Evolutionary conservation across 2,797 vertebrate genomes (phyloP), one percentile per base, ranked within the genome.

Genomic region (Eulemur albifrons): DNA sequence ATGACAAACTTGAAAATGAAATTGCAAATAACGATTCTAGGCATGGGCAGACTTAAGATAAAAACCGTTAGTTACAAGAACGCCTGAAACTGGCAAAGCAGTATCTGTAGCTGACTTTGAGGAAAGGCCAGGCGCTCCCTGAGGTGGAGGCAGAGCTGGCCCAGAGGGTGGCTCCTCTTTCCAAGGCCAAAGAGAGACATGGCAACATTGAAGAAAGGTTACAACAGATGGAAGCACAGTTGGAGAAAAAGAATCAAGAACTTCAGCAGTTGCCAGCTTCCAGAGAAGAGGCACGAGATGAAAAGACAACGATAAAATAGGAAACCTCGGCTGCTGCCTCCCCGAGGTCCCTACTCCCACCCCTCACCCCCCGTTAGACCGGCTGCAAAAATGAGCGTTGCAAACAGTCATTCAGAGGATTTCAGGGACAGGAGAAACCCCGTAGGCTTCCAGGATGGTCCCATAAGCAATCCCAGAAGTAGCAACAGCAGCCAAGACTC

Each of bases 401-500:
- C 61, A 14, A 13, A 30, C 25, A 2, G 10, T 30, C 59, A 61
- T 25, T 8, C 25, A 15, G 57, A 59, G 57, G 57, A 59, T 5
- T 12, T 59, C 25, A 27, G 25, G 57, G 57, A 59, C 25, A 27
- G 10, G 57, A 59, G 10, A 80, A 99, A 99, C 93, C 99, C 99
- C 5, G 98, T 99, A 21, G 99, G 99, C 88, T 99, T 99, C 1
- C 99, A 99, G 98, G 99, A 99, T 2, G 99, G 99, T 2, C 99
- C 99, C 83, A 99, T 99, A 65, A 99, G 99, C 97, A 99, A 99
- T 97, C 99, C 99, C 88, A 99, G 99, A 97, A 99, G 99, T 96
- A 99, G 99, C 21, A 99, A 99, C 98, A 99, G 99, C 98, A 99
- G 99, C 98, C 99, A 99, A 98, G 99, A 99, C 98, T 99, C 99